Conservation (phyloP, 2,888 invertebrate genomes). For the Camptogramma bilineatum region DNA sequence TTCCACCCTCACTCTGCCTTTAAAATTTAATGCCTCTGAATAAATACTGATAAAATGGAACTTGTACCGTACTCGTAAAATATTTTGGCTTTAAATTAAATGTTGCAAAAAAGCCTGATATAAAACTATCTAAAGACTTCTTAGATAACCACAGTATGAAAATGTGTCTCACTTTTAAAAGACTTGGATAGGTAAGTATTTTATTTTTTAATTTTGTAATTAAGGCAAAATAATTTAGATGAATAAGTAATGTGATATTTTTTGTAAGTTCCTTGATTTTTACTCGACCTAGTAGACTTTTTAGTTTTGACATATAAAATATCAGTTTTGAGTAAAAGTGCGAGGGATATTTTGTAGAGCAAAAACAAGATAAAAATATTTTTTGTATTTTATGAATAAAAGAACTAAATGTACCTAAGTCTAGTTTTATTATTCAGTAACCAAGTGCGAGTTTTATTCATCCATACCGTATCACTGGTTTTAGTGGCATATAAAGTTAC, state of each 20-base stretch:
- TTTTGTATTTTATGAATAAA: slow-evolving; percentile 3
- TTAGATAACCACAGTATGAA: background rate
- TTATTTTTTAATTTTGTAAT: slow-evolving; percentile 30
- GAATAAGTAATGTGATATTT: slow-evolving; percentile 43
- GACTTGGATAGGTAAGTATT: slow-evolving; percentile 28
- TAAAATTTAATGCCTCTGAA: slow-evolving; percentile 34
- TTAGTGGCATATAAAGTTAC: no score
- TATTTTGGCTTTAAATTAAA: background rate
- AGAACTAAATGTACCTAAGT: background rate
- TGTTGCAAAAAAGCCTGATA: background rate
- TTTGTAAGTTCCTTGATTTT: slow-evolving; percentile 58
- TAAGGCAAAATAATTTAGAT: slow-evolving; percentile 18
- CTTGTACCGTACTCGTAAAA: background rate
- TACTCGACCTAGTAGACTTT: slow-evolving; percentile 51
- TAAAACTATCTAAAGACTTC: background rate
- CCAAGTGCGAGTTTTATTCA: no score
- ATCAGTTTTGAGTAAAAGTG: slow-evolving; percentile 55
- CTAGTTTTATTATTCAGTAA: background rate
- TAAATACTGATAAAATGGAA: background rate
- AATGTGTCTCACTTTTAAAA: slow-evolving; percentile 1
- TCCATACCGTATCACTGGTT: no score
- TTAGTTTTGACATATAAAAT: slow-evolving; percentile 15
- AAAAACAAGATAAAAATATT: slow-evolving; percentile 3
- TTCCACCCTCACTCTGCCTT: slow-evolving; percentile 59
- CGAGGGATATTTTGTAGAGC: slow-evolving; percentile 46